phyloP scores from a whole-genome alignment of 2,888 invertebrate species.

The Caenorhabditis zanzibari region DNA sequence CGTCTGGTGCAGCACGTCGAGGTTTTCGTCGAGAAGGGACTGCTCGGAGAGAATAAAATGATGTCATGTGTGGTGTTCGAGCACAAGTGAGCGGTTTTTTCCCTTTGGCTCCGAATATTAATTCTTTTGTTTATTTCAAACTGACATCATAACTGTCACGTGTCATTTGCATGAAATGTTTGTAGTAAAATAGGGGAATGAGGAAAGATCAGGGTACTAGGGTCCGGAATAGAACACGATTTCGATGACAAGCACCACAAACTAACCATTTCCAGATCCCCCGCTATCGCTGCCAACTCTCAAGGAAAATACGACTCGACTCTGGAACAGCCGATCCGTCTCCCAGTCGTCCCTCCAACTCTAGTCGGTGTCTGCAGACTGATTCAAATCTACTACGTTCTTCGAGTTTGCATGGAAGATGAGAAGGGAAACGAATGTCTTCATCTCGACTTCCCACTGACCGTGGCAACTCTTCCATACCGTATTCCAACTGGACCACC shows the following conservation, averaged over 20 bases:
- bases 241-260: too few relatives aligned
- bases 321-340: slow-evolving; percentile 87
- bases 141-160: slow-evolving; percentile 15
- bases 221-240: too few relatives aligned
- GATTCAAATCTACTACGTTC: slow-evolving; percentile 88
- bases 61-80: slow-evolving; percentile 88
- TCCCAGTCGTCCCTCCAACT: slow-evolving; percentile 90
- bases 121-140: not conserved
- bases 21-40: slow-evolving; percentile 89
- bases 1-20: slow-evolving; percentile 86
- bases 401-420: slow-evolving; percentile 88
- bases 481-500: slow-evolving; percentile 84
- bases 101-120: not conserved
- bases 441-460: slow-evolving; percentile 89
- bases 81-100: slow-evolving; percentile 85
- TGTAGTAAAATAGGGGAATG: not conserved
- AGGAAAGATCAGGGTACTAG: not conserved
- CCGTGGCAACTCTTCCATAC: slow-evolving; percentile 89
- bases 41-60: slow-evolving; percentile 88
- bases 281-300: slow-evolving; percentile 78
- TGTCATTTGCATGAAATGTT: slow-evolving; percentile 1
- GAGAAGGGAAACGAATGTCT: slow-evolving; percentile 89
- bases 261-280: slow-evolving; percentile 72
- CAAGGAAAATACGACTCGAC: slow-evolving; percentile 86
- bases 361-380: slow-evolving; percentile 88